These are phyloP conservation scores for Zeugodacus cucurbitae DNA, from an alignment of 1,140 invertebrate genomes.

Conservation along the genomic window DNA sequence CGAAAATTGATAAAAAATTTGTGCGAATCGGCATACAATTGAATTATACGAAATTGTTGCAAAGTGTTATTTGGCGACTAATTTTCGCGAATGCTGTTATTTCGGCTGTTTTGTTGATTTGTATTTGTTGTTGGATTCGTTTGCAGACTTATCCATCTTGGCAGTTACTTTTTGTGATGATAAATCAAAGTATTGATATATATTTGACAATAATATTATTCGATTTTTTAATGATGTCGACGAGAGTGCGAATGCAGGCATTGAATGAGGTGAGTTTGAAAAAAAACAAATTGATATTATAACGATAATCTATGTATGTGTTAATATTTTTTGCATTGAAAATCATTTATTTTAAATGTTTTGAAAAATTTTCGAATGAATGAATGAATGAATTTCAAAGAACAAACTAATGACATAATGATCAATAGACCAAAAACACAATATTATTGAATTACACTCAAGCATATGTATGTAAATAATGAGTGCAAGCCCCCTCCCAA, in stretches of 20 bases:
- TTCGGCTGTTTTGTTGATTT: background rate
- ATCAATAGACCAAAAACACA: no score
- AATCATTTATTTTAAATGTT: no score
- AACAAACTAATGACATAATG: no score
- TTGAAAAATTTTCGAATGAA: no score
- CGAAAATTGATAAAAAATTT: constrained; percentile 55
- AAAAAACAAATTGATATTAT: no score
- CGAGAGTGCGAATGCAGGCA: background rate
- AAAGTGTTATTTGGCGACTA: constrained; percentile 34
- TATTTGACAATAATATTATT: background rate
- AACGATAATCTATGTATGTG: no score
- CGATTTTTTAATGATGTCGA: background rate
- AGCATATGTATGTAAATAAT: no score
- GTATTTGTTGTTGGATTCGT: background rate
- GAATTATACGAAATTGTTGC: constrained; percentile 57
- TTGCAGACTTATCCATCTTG: constrained; percentile 35
- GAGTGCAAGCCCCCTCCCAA: no score
- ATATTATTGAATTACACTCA: no score
- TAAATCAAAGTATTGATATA: constrained; percentile 15
- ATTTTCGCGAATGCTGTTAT: background rate
- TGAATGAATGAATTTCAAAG: no score
- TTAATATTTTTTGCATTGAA: no score
- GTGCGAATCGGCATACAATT: constrained; percentile 51
- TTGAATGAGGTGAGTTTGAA: constrained; percentile 43
- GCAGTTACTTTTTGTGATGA: background rate